A percentile compares a stretch with the other conserved stretches of the same genome.
These are phyloP conservation scores for Limnephilus rhombicus DNA, from an alignment of 2,888 invertebrate genomes.

Conservation along the genomic window DNA sequence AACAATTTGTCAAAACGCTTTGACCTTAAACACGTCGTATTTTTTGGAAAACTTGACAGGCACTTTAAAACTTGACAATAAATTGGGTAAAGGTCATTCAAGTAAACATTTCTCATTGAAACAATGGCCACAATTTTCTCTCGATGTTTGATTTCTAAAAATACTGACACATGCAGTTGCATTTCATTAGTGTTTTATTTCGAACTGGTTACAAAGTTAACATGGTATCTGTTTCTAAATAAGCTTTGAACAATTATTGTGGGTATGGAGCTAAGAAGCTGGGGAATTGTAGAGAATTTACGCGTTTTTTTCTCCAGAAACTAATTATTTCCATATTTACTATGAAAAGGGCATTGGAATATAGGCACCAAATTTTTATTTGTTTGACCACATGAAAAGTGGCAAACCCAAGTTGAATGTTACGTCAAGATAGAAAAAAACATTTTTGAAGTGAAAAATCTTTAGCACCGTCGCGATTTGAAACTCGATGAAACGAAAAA, in stretches of 20 bases:
- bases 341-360: too few species aligned
- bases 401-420: too few species aligned
- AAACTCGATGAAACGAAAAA: too few species aligned
- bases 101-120: neutral
- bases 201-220: neutral
- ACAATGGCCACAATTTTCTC: neutral
- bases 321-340: neutral
- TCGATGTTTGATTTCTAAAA: neutral
- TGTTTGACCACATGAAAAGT: too few species aligned
- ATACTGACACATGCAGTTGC: neutral
- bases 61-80: neutral
- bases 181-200: neutral
- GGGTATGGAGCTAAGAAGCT: neutral
- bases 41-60: neutral
- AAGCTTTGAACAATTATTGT: neutral
- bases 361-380: too few species aligned
- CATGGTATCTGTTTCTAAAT: too few species aligned
- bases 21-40: neutral
- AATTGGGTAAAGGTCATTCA: neutral
- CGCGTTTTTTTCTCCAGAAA: neutral
- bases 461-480: too few species aligned
- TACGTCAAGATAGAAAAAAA: too few species aligned
- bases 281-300: neutral
- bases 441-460: too few species aligned
- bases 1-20: neutral